These are phyloP conservation scores for Zonotrichia leucophrys DNA, from an alignment of 2,113 vertebrate genomes.

Conservation along the genomic window DNA sequence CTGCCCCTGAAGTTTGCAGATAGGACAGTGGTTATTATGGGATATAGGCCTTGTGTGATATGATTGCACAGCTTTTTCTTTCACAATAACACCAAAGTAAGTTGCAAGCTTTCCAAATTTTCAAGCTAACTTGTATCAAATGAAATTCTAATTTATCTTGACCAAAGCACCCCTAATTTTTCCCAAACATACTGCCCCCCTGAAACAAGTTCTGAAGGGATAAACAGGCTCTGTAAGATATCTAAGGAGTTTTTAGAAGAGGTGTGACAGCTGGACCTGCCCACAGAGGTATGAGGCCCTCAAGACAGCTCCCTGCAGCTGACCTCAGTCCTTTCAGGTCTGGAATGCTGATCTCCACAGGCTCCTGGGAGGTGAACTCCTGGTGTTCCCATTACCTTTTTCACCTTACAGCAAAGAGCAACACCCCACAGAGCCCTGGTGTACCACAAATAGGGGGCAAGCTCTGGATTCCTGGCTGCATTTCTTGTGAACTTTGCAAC, in stretches of 20 bases:
- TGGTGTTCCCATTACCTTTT: accelerated
- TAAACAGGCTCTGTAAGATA: background rate
- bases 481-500: background rate
- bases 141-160: background rate
- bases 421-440: background rate
- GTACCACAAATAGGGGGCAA: background rate
- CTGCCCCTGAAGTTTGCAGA: background rate
- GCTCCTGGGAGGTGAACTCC: background rate
- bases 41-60: background rate
- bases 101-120: background rate
- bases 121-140: background rate
- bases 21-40: background rate
- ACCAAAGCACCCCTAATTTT: background rate
- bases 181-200: background rate
- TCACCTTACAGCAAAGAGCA: background rate
- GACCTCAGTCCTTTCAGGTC: background rate
- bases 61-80: background rate
- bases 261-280: background rate
- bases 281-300: background rate
- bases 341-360: background rate
- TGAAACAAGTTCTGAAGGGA: background rate
- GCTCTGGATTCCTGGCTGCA: background rate
- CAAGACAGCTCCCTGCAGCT: background rate
- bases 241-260: background rate
- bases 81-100: background rate